Evolutionary conservation across 2,888 invertebrate species (phyloP).

Genomic region (Euplagia quadripunctaria): DNA sequence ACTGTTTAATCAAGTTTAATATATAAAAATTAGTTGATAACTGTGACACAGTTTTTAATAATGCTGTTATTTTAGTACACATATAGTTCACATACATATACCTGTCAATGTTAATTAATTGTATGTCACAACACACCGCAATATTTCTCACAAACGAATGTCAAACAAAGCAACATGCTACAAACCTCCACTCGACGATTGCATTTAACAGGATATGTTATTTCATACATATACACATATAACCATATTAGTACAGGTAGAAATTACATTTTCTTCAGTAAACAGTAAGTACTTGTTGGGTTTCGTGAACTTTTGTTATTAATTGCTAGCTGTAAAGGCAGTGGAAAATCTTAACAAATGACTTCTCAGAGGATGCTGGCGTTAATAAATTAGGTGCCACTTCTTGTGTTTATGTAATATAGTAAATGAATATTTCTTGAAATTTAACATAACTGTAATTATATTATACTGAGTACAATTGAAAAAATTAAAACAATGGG

Average conservation of each 20-base stretch:
- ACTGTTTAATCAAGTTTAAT: no score
- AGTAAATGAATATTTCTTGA: background rate
- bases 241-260: background rate
- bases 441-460: background rate
- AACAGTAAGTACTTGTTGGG: background rate
- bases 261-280: background rate
- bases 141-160: background rate
- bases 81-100: background rate
- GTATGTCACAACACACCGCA: background rate
- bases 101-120: background rate
- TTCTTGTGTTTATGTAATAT: background rate
- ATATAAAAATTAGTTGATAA: no score
- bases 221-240: conserved; percentile 24
- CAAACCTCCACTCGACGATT: background rate
- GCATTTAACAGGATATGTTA: conserved; percentile 35
- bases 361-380: background rate
- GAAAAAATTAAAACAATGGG: no score
- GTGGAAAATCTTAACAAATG: background rate
- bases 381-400: background rate
- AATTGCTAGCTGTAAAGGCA: background rate
- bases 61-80: no score
- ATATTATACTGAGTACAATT: background rate
- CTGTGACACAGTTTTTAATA: no score
- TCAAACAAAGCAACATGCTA: background rate
- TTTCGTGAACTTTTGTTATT: background rate